Conservation (phyloP, 1,140 invertebrate species). For the Samia ricini region DNA sequence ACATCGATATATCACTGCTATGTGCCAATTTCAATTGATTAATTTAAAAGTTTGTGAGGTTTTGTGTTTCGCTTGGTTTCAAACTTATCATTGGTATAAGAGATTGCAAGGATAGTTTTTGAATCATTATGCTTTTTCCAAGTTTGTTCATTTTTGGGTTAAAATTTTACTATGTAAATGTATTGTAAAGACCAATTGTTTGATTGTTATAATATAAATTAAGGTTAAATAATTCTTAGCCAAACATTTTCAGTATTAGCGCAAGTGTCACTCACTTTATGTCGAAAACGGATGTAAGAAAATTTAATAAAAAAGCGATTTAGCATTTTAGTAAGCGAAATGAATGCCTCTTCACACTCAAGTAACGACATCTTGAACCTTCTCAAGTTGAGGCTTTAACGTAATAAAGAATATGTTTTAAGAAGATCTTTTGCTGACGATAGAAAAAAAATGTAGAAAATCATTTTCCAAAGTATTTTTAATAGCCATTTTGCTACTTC, state of each 20-base stretch:
- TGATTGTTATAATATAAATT: no score
- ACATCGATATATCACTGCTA: no score
- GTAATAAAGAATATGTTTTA: neutral
- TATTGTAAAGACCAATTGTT: no score
- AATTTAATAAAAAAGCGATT: neutral
- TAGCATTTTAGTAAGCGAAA: neutral
- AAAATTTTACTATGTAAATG: no score
- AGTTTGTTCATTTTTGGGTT: no score
- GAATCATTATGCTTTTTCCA: no score
- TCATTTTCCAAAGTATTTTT: neutral
- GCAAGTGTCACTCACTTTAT: neutral
- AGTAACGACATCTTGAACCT: neutral
- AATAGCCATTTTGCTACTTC: neutral
- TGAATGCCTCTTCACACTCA: neutral
- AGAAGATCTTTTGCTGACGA: neutral
- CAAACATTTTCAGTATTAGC: neutral
- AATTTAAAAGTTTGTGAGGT: no score
- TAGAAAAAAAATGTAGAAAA: neutral
- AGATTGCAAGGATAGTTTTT: no score
- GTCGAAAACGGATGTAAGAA: neutral
- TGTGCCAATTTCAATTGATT: no score
- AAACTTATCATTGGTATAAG: no score
- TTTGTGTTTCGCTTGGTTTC: no score
- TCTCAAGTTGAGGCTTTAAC: neutral
- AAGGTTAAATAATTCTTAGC: neutral